Evolutionary conservation across 2,888 invertebrate genomes (phyloP).

Genomic region (Cheilosia scutellata): DNA sequence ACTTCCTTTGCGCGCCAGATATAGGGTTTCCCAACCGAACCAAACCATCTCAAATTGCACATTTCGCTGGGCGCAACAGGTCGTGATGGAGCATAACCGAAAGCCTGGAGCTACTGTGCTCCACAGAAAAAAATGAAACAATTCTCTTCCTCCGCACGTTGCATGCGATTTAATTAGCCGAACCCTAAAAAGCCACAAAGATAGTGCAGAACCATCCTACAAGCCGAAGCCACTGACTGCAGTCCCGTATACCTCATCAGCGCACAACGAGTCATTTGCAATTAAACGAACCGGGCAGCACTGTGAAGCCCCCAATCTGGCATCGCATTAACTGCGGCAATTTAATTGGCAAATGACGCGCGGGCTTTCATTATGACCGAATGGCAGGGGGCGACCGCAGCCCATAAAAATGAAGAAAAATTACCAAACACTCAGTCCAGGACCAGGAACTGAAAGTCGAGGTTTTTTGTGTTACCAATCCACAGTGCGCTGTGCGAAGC

Average conservation of each 20-base stretch:
- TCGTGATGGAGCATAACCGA: slow-evolving; percentile 67
- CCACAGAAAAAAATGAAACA: slow-evolving; percentile 23
- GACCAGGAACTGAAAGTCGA: slow-evolving; percentile 67
- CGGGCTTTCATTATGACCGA: slow-evolving; percentile 72
- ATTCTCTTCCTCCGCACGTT: slow-evolving; percentile 37
- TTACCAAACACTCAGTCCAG: slow-evolving; percentile 42
- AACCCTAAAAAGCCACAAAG: slow-evolving; percentile 73
- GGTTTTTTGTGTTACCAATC: slow-evolving; percentile 24
- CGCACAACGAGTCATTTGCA: slow-evolving; percentile 66
- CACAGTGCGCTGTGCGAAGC: background rate
- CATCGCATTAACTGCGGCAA: slow-evolving; percentile 74
- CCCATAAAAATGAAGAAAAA: slow-evolving; percentile 76
- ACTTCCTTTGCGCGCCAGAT: slow-evolving; percentile 20
- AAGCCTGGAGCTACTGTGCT: slow-evolving; percentile 53
- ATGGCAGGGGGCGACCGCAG: slow-evolving; percentile 72
- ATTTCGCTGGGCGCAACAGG: slow-evolving; percentile 65
- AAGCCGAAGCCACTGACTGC: slow-evolving; percentile 30
- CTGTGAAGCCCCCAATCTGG: slow-evolving; percentile 70
- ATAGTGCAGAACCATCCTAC: slow-evolving; percentile 38
- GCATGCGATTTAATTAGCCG: slow-evolving; percentile 70
- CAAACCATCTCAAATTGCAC: slow-evolving; percentile 67
- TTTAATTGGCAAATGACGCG: slow-evolving; percentile 75
- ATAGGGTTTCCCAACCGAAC: slow-evolving; percentile 35
- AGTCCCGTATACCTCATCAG: slow-evolving; percentile 53
- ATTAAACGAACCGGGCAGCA: slow-evolving; percentile 69